Base-by-base conservation (phyloP, 2,797 vertebrate species). In the Lutjanus campechanus region DNA sequence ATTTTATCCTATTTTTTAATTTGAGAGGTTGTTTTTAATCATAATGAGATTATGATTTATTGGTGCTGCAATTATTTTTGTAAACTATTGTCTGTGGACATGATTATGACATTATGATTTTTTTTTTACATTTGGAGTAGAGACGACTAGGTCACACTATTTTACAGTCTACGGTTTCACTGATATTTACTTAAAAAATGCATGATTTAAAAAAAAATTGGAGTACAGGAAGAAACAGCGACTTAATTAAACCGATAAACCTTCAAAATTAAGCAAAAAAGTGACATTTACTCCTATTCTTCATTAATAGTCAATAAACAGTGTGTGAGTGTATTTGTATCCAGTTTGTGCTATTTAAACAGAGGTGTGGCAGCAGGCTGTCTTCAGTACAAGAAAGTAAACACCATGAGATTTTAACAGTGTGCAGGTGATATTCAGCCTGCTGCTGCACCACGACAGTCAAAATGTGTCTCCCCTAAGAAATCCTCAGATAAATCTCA, bases 11-110 rank as follows among this genome's bases (percentile, higher is more conserved):
- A 36, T 69, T 44, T 56, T 83, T 85, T 84, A 19, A n/a, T 81
- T 75, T 81, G 1, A 70, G 55, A 60, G 29, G 19, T 83, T 89
- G 41, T 84, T 83, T 87, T 88, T 56, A 78, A 86, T 90, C 85
- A 85, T 91, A 93, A 93, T 68, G 64, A 91, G 77, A 91, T 90
- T 93, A 94, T 95, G 75, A 94, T 95, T 95, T 95, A 85, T 90
- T 88, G 92, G 93, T 94, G 90, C 95, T 95, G 93, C 87, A 92
- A 88, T 93, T 95, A 95, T 95, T 95, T 96, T 96, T 96, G 82
- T 96, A 95, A 95, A 79, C 85, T 85, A 89, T 66, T 55, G 76
- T 87, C 69, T 79, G 74, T 85, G 73, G 71, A 86, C 60, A 76
- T 74, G 58, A 81, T 61, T 74, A 73, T 56, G 59, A 68, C 67